Evolutionary conservation across 64 coral and sea anemone genomes (phyloP).

Genomic region (Actinia equina): DNA sequence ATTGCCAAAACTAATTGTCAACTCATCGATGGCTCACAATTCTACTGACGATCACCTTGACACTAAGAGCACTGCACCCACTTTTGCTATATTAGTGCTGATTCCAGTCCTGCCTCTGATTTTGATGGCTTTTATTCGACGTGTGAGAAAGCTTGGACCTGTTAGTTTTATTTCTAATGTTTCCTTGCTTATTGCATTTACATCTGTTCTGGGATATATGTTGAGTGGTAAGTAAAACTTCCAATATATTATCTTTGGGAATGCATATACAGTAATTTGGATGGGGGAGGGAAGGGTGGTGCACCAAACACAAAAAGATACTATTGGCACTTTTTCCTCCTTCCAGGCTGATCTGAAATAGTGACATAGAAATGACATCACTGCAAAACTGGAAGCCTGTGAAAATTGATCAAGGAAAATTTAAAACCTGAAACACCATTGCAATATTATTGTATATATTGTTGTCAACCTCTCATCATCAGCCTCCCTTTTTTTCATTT

Average conservation of each 20-base stretch:
- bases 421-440: too few relatives aligned
- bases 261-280: too few relatives aligned
- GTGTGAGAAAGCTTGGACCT: slow-evolving; percentile 77
- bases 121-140: slow-evolving; percentile 85
- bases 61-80: slow-evolving; percentile 18
- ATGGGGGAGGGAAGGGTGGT: too few relatives aligned
- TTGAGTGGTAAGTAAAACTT: slow-evolving; percentile 67
- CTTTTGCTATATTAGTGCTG: slow-evolving; percentile 58
- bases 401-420: too few relatives aligned
- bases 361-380: too few relatives aligned
- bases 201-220: slow-evolving; percentile 91
- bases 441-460: too few relatives aligned
- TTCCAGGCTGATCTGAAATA: too few relatives aligned
- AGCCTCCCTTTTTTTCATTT: too few relatives aligned
- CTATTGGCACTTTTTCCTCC: too few relatives aligned
- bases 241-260: neutral
- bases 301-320: too few relatives aligned
- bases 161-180: slow-evolving; percentile 77
- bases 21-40: slow-evolving; percentile 4
- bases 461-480: too few relatives aligned
- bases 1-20: neutral
- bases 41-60: neutral
- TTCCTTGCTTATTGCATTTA: slow-evolving; percentile 69
- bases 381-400: too few relatives aligned
- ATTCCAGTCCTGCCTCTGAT: slow-evolving; percentile 69